Percentiles rank a stretch among this genome's conserved stretches.
Conservation (phyloP, 2,797 vertebrate species). For the Chelon auratus region DNA sequence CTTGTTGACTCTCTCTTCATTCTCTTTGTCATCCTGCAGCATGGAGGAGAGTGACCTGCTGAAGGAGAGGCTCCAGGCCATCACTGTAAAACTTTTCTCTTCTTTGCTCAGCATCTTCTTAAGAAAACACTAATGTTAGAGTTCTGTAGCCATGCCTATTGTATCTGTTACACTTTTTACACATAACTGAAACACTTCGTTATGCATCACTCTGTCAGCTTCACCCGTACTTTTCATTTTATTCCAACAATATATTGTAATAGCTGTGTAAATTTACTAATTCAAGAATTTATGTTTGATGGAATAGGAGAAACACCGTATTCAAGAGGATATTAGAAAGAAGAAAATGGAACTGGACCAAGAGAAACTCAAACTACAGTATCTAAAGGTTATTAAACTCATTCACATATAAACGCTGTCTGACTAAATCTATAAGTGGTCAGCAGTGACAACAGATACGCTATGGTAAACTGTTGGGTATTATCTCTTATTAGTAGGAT, state of each 20-base stretch:
- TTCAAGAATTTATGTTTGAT: slow-evolving; percentile 26
- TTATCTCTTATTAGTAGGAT: slow-evolving; percentile 10
- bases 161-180: not conserved
- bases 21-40: slow-evolving; percentile 45
- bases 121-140: not conserved
- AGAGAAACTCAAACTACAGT: slow-evolving; percentile 89
- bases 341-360: slow-evolving; percentile 89
- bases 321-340: slow-evolving; percentile 89
- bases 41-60: slow-evolving; percentile 94
- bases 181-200: not conserved
- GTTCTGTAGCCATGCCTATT: not conserved
- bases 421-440: not conserved
- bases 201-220: not conserved
- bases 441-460: slow-evolving; percentile 4
- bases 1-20: not conserved
- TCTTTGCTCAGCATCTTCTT: not conserved
- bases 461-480: not conserved
- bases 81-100: slow-evolving; percentile 85
- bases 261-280: not conserved
- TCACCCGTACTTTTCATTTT: not conserved
- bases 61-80: slow-evolving; percentile 92
- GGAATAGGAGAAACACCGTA: slow-evolving; percentile 88
- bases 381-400: slow-evolving; percentile 85
- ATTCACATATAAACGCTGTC: not conserved
- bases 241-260: not conserved